These are phyloP conservation scores for Nannobrachium achirus DNA, from an alignment of 2,113 vertebrate species.

Conservation along the genomic window DNA sequence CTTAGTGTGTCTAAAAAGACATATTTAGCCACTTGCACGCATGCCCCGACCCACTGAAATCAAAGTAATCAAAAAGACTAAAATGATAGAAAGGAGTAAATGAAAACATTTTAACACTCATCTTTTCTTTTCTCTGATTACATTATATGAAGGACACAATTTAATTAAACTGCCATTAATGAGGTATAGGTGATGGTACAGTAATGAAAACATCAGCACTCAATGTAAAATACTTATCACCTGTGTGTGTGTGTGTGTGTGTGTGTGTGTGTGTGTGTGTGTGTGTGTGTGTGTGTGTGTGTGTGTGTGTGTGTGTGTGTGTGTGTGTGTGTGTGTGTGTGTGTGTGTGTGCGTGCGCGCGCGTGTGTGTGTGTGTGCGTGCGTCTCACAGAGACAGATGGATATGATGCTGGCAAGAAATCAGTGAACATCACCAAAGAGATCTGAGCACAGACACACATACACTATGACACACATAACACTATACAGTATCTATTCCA, in stretches of 20 bases:
- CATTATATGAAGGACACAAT: no score
- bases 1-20: no score
- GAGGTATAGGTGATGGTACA: neutral
- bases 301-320: neutral
- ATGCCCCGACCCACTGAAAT: no score
- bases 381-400: constrained; percentile 64
- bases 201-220: neutral
- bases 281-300: constrained; percentile 12
- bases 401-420: constrained; percentile 74
- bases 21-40: no score
- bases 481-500: constrained; percentile 13
- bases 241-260: constrained; percentile 5
- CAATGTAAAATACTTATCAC: no score
- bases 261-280: constrained; percentile 15
- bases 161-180: no score
- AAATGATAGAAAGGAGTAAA: no score
- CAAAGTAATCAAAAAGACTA: no score
- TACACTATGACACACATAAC: constrained; percentile 7
- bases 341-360: neutral
- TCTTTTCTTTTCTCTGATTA: no score
- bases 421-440: constrained; percentile 76
- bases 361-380: neutral
- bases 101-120: no score
- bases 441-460: constrained; percentile 53
- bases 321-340: constrained; percentile 26